phyloP scores from a whole-genome alignment of 2,888 invertebrate genomes.

The Ornithoptera alexandrae region DNA sequence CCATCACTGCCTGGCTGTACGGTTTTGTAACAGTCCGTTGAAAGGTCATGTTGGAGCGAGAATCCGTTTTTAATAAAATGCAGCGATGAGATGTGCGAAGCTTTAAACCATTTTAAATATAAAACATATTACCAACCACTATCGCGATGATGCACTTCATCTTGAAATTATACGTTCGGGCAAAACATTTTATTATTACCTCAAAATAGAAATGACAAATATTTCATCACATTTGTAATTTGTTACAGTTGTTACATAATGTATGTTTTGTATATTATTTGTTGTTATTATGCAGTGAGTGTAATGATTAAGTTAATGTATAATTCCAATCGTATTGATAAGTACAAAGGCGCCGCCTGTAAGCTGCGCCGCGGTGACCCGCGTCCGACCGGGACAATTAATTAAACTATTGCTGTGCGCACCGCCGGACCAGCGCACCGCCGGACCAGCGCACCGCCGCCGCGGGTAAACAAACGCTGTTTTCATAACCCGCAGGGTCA shows the following conservation, averaged over 20 bases:
- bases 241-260: no score
- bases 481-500: slow-evolving; percentile 44
- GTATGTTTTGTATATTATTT: neutral
- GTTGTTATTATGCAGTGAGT: neutral
- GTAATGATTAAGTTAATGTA: slow-evolving; percentile 25
- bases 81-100: no score
- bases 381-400: slow-evolving; percentile 42
- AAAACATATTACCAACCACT: no score
- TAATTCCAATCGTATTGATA: slow-evolving; percentile 7
- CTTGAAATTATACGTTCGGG: no score
- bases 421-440: slow-evolving; percentile 5
- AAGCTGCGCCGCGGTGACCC: slow-evolving; percentile 33
- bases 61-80: neutral
- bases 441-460: slow-evolving; percentile 32
- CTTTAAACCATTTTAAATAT: no score
- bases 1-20: no score
- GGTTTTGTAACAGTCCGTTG: no score
- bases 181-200: no score
- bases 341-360: slow-evolving; percentile 26
- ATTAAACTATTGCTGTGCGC: slow-evolving; percentile 48
- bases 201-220: no score
- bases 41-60: neutral
- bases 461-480: slow-evolving; percentile 38
- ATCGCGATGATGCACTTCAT: no score
- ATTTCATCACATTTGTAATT: no score